These are phyloP conservation scores for Sinocyclocheilus grahami DNA, from an alignment of 2,113 vertebrate genomes.

Conservation along the genomic window DNA sequence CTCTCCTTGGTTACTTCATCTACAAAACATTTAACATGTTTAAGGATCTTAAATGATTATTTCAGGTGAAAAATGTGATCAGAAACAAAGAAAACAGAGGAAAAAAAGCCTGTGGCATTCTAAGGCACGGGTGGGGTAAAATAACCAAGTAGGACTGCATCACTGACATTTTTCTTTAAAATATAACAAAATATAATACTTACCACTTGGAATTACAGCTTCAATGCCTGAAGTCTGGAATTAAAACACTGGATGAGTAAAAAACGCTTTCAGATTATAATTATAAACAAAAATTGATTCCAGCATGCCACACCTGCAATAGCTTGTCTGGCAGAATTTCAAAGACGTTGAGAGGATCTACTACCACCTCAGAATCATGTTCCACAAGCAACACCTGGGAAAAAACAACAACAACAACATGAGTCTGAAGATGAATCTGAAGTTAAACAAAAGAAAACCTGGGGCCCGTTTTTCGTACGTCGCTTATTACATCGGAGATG, in stretches of 20 bases:
- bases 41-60: background rate
- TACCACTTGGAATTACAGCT: conserved; percentile 1
- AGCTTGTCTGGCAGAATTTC: conserved; percentile 38
- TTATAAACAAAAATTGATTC: background rate
- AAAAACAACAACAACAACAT: background rate
- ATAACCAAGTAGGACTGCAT: background rate
- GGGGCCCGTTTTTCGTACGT: no score
- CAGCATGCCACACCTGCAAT: conserved; percentile 43
- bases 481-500: no score
- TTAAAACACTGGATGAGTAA: background rate
- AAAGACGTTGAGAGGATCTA: conserved; percentile 60
- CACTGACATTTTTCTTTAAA: background rate
- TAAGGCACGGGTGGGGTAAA: background rate
- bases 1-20: background rate
- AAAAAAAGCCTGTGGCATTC: background rate
- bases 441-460: background rate
- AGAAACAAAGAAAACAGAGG: background rate
- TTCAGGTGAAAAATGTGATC: background rate
- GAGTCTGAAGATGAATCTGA: background rate
- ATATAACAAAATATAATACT: background rate
- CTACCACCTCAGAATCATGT: conserved; percentile 53
- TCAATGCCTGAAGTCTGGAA: background rate
- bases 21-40: background rate
- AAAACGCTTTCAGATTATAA: background rate
- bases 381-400: conserved; percentile 63